phyloP scores from a whole-genome alignment of 2,797 vertebrate species.

The Emydoidea blandingii region DNA sequence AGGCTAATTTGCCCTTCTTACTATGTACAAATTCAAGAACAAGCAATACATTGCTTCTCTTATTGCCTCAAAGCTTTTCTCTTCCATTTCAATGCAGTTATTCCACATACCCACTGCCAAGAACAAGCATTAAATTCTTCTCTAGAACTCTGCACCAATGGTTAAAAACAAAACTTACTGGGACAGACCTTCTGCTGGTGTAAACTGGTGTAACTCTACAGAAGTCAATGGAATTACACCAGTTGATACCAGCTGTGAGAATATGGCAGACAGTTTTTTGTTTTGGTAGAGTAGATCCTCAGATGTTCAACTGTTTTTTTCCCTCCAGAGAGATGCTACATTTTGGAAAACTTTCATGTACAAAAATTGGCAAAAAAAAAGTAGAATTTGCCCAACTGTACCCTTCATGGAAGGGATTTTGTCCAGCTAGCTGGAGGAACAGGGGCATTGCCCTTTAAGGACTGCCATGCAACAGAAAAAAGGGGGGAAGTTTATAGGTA shows the following conservation, averaged over 20 bases:
- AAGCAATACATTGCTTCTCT: neutral
- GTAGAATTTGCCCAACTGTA: neutral
- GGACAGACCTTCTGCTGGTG: fast-evolving
- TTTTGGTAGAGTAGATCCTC: neutral
- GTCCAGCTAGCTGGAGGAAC: too few relatives aligned
- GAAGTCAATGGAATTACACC: fast-evolving
- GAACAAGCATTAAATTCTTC: fast-evolving
- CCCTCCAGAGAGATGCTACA: neutral
- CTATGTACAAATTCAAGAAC: neutral
- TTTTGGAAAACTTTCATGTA: neutral
- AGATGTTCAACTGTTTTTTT: fast-evolving
- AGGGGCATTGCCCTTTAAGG: neutral
- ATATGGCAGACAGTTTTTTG: neutral
- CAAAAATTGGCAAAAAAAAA: neutral
- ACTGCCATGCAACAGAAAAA: neutral
- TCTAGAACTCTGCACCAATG: neutral
- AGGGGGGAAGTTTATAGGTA: neutral
- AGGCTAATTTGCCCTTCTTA: neutral
- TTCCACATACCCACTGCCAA: neutral
- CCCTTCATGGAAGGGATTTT: neutral
- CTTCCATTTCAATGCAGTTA: neutral
- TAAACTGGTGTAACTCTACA: neutral
- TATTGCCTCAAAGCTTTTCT: neutral
- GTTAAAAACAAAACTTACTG: neutral
- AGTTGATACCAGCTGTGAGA: neutral